Base-by-base conservation (phyloP, 2,113 vertebrate species). In the Dendrocopos noguchii region DNA sequence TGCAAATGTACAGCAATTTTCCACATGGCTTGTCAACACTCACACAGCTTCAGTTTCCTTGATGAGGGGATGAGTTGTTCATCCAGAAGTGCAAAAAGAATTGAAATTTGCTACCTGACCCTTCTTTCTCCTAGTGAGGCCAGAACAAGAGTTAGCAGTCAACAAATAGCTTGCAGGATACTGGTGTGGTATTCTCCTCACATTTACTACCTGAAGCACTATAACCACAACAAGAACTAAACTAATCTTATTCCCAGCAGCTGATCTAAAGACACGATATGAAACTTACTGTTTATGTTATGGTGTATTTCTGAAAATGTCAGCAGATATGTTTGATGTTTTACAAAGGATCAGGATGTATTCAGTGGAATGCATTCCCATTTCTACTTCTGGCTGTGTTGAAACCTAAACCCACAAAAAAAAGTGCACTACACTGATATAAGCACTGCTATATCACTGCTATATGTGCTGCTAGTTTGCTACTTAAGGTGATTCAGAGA, bases 81-180 rank as follows among this genome's bases (percentile, higher is more conserved):
- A 52, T 50, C 33, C 52, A 85, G 66, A 70, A 95, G 33, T 12
- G 44, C 66, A 84, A n/a, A 52, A 93, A 91, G 68, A 76, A 76
- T 71, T 50, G 21, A 25, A 60, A 76, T 71, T 85, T 84, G 31
- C 67, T 50, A 5, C 34, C 44, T 93, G 31, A 44, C 47, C 47
- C 20, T 77, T 55, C 27, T 53, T 82, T 53, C 76, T 90, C 60
- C n/a, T 28, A 34, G 65, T 12, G 36, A 85, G 60, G 36, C 72
- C 56, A 72, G 39, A 70, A 55, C 2, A 55, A 55, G 55, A 61
- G 27, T 36, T 16, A 80, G 50, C 36, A 64, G 29, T 80, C 50
- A 94, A 83, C 33, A 80, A 65, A 39, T 31, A 88, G 53, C 17
- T 42, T 47, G 25, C 39, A 81, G 59, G 39, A 25, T 34, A n/a